Evolutionary conservation across 2,113 vertebrate genomes (phyloP), one percentile per base, ranked within the genome.

Genomic region (Calidris pugnax): DNA sequence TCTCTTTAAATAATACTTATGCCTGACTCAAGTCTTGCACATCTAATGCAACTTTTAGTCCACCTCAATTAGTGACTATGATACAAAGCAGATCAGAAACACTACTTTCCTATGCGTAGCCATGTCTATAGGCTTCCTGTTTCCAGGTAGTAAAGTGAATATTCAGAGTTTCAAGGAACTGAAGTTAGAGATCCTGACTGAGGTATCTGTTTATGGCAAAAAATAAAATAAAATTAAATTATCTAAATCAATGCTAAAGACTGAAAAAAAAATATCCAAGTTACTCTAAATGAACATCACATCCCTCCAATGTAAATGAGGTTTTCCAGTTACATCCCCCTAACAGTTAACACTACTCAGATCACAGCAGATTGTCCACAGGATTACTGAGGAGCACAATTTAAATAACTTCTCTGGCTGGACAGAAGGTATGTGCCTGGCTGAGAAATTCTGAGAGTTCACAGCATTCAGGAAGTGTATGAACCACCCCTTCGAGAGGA

Each of bases 121-220:
- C 51, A 8, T 6, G 7, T 20, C 90, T 85, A 66, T 18, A 94
- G 73, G 82, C 64, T 90, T 90, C 90, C 48, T 92, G 16, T 56
- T 95, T 78, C 56, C 83, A 90, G 57, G 57, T 4, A 84, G 64
- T 60, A 71, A 91, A 86, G 66, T 55, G 33, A 92, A 41, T 75
- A 81, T 5, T 85, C 33, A 43, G 68, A 59, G n/a, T 81, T 95
- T 71, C 53, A 78, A 64, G 41, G 86, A 96, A 81, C 68, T 90
- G 68, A 96, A 92, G 90, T 87, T 91, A 85, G 56, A 95, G 72
- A 96, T 85, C 53, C 89, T 95, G 93, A 90, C 69, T 95, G 96
- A 97, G 95, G 93, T 97, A 96, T 94, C 77, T 56, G 69, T 81
- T 94, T 81, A 94, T 91, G 87, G 87, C 80, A 73, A 93, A 89